Percentiles rank a stretch among this genome's conserved stretches.
These are phyloP conservation scores for Halcyon leucocephala DNA, from an alignment of 2,797 vertebrate species.

Conservation along the genomic window DNA sequence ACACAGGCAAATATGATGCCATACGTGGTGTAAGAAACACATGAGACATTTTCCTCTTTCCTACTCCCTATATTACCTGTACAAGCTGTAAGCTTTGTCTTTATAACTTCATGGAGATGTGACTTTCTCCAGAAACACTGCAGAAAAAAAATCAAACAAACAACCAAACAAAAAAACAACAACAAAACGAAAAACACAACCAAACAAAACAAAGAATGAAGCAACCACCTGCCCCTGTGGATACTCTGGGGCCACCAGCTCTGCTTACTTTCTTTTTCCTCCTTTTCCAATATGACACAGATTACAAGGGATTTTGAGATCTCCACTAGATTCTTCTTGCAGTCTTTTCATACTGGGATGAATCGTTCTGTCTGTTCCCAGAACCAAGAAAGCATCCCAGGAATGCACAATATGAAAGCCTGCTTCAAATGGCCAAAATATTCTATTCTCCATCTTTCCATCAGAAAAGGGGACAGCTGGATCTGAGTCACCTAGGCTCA, in stretches of 20 bases:
- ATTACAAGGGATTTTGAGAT: conserved; percentile 6
- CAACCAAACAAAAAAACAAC: too few species aligned
- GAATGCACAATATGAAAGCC: conserved; percentile 27
- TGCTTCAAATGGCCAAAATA: not conserved
- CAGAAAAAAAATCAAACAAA: not conserved
- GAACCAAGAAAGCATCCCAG: conserved; percentile 35
- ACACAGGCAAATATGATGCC: not conserved
- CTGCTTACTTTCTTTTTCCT: not conserved
- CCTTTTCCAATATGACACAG: not conserved
- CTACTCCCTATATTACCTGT: not conserved
- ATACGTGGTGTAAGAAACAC: rapidly evolving
- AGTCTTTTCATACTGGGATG: not conserved
- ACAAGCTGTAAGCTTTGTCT: not conserved
- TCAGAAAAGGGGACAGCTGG: not conserved
- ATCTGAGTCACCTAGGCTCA: not conserved
- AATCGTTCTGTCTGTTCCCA: conserved; percentile 62
- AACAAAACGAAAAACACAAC: too few species aligned
- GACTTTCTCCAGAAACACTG: not conserved
- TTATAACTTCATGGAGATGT: not conserved
- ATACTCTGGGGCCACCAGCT: not conserved
- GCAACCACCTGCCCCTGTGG: not conserved
- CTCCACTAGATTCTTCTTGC: not conserved
- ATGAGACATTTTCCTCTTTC: not conserved
- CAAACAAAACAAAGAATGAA: too few species aligned
- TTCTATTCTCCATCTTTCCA: not conserved